These are phyloP conservation scores for Tribolium castaneum DNA, from an alignment of 1,140 invertebrate genomes.

Conservation along the genomic window DNA sequence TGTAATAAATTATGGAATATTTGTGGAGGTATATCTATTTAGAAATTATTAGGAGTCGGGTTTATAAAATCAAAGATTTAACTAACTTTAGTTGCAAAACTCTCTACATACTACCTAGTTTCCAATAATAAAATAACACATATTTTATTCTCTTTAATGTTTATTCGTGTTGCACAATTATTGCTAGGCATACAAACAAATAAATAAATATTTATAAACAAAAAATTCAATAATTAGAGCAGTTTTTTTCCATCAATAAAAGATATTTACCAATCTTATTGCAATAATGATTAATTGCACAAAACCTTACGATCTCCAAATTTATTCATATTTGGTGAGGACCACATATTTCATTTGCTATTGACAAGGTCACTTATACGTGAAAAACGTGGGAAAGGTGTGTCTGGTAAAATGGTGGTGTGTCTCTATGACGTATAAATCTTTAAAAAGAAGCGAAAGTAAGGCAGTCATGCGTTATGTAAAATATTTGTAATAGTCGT, in stretches of 20 bases:
- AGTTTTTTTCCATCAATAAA: not conserved
- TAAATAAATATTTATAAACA: no score
- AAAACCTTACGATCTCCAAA: not conserved
- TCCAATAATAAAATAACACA: no score
- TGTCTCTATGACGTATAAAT: slow-evolving; percentile 27
- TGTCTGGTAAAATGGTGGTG: slow-evolving; percentile 18
- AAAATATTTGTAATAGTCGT: slow-evolving; percentile 12
- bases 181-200: no score
- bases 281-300: not conserved
- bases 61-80: no score
- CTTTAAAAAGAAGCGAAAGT: slow-evolving; percentile 11
- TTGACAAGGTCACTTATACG: slow-evolving; percentile 16
- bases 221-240: not conserved
- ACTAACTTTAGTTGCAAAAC: no score
- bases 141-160: no score
- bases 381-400: slow-evolving; percentile 20
- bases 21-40: not conserved
- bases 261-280: not conserved
- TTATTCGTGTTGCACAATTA: no score
- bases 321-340: slow-evolving; percentile 13
- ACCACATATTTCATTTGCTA: not conserved
- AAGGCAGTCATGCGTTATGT: slow-evolving; percentile 2
- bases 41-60: no score
- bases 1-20: not conserved
- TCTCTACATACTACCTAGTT: no score